Base-by-base conservation (phyloP, 2,888 invertebrate species). In the Pachliopta kotzebuea region DNA sequence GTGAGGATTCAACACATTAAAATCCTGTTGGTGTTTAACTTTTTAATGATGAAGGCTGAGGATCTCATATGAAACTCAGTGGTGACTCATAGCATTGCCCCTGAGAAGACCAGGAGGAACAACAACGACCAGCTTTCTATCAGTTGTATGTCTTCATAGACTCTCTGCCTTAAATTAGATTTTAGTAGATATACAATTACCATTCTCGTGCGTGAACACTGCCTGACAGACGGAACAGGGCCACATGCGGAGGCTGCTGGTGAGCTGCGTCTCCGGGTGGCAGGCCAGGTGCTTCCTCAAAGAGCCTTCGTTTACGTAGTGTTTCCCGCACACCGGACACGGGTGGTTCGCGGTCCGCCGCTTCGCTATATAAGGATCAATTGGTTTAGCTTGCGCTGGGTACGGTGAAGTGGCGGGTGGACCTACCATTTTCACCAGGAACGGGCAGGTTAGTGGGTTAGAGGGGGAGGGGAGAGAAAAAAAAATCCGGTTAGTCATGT, bases 141-240 rank as follows among this genome's bases (percentile, higher is more conserved):
- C 4, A 7, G 45, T n/a, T 18, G 7, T 6, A 6, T n/a, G 4
- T 45, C 45, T 45, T n/a, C n/a, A 7, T 7, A 3, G 4, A 18
- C n/a, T 45, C 18, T 8, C n/a, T 18, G n/a, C 45, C 18, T 7
- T 9, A 2, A 45, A 7, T n/a, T 4, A 18, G n/a, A n/a, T 18
- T 18, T 45, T 4, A 45, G n/a, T 6, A 18, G 18, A 18, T n/a
- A 4, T 45, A n/a, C n/a, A 57, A 18, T 92, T 93, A 98, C 98
- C 98, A 90, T 96, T 96, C 93, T 98, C 98, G 85, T 98, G 97
- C 58, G 98, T 97, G 87, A 98, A 98, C 72, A 98, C 98, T 65
- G 98, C 97, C 89, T 98, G 97, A 84, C 98, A 98, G 70, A 98
- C 97, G 71, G 97, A 97, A 90, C 98, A 98, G 64, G 98, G 98